phyloP scores from a whole-genome alignment of 2,797 vertebrate genomes.

The Tolypeutes matacus region DNA sequence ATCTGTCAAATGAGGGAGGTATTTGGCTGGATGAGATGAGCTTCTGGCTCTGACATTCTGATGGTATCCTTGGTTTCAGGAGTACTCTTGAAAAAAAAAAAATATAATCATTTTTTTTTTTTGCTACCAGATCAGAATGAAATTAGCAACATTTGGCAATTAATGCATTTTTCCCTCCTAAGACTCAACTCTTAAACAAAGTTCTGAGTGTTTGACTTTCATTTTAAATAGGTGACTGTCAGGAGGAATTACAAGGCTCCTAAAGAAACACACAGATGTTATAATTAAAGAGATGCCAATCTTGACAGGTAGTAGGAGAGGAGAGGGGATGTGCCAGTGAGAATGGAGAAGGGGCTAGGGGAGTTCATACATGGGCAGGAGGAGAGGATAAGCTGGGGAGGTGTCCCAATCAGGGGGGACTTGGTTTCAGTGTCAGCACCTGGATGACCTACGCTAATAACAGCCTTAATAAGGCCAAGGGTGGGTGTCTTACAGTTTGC shows the following conservation, averaged over 20 bases:
- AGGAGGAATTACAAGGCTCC: conserved; percentile 87
- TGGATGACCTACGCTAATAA: too few species aligned
- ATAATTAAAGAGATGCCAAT: conserved; percentile 88
- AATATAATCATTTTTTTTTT: conserved; percentile 67
- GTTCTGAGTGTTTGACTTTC: conserved; percentile 88
- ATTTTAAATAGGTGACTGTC: conserved; percentile 89
- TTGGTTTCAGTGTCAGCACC: neutral
- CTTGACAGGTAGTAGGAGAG: conserved; percentile 86
- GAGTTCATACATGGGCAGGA: neutral
- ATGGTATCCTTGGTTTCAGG: neutral
- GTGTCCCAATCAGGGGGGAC: neutral
- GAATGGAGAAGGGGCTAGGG: neutral
- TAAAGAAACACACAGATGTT: conserved; percentile 86
- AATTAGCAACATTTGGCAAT: conserved; percentile 88
- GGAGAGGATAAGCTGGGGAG: neutral
- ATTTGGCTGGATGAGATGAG: conserved; percentile 77
- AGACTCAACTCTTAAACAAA: conserved; percentile 85
- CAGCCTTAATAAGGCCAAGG: too few species aligned
- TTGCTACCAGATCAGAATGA: conserved; percentile 85
- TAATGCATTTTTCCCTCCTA: conserved; percentile 82
- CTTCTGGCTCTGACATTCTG: conserved; percentile 70
- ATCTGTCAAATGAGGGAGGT: neutral
- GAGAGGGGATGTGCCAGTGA: conserved; percentile 78
- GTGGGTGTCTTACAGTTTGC: neutral
- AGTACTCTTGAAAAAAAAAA: neutral